A percentile compares a stretch with the other conserved stretches of the same genome.
These are phyloP conservation scores for Drosophila murphyi DNA, from an alignment of 1,140 invertebrate genomes.

Conservation along the genomic window DNA sequence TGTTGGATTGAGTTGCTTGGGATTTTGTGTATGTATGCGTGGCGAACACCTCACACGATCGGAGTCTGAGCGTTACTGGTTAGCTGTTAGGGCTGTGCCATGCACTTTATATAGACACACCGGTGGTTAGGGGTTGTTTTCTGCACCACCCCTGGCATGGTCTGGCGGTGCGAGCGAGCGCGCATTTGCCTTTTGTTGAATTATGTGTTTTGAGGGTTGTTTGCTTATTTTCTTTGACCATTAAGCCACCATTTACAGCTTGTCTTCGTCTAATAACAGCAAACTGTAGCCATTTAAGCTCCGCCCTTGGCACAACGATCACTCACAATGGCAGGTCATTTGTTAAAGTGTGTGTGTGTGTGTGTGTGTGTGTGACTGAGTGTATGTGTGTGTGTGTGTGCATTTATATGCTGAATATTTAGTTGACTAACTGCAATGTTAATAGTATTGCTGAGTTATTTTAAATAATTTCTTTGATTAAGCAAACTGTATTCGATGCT, in stretches of 20 bases:
- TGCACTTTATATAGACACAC: conserved; percentile 59
- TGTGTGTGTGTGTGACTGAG: neutral
- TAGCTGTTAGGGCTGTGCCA: conserved; percentile 38
- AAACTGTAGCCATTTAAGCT: conserved; percentile 82
- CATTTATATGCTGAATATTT: neutral
- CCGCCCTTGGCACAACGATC: conserved; percentile 71
- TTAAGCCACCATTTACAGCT: conserved; percentile 74
- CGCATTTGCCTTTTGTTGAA: conserved; percentile 32
- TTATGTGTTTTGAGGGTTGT: conserved; percentile 74
- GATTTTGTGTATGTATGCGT: conserved; percentile 4
- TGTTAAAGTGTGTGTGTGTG: neutral
- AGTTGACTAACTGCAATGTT: neutral
- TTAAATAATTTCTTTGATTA: neutral
- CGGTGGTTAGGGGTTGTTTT: conserved; percentile 55
- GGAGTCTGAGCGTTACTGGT: conserved; percentile 68
- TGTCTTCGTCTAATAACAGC: conserved; percentile 51
- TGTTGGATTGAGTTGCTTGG: conserved; percentile 8
- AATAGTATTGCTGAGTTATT: neutral
- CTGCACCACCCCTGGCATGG: conserved; percentile 37
- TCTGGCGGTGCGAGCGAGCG: conserved; percentile 21
- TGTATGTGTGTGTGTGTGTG: conserved; percentile 9
- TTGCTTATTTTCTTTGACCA: conserved; percentile 50
- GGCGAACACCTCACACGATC: conserved; percentile 68
- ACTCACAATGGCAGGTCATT: conserved; percentile 63
- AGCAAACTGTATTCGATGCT: no score